Evolutionary conservation across 2,888 invertebrate species (phyloP), one percentile per base, ranked within the genome.

Genomic region (Lottia gigantea): DNA sequence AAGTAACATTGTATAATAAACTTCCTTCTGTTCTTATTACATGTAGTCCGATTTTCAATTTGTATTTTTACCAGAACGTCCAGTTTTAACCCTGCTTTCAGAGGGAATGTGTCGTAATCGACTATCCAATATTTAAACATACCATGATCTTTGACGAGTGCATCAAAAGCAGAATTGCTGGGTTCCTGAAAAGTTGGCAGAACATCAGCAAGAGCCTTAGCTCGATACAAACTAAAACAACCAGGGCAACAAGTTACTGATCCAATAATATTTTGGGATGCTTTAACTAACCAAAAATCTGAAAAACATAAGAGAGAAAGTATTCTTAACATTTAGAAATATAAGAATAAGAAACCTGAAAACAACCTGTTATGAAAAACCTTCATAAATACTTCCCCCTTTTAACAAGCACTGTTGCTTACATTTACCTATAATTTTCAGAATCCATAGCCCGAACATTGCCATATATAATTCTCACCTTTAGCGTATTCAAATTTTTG

Each of bases 201-300:
- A 64, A 80, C 75, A 66, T 77, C 79, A 46, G 73, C 67, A 11
- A 82, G 70, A 26, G 82, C 82, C n/a, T 67, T 63, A 12, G 78
- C 82, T 23, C 82, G 75, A 69, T 82, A 82, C 12, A 82, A 68
- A 65, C 80, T 80, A 72, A 82, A 82, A 70, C 80, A 80, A 61
- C 80, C 82, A 12, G 82, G 82, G 63, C 82, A 82, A 66, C 82
- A 82, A 67, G 80, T 82, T 19, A 82, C 82, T 16, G 79, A 80
- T 12, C 80, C 82, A 23, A 82, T 80, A 15, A 80, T 76, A 71
- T 80, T 82, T 68, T 82, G 80, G 1, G 80, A 80, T 16, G 78
- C 76, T 66, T 82, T 82, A 64, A 80, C 80, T 74, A 82, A 73
- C 82, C 82, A 82, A 71, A 82, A 82, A 72, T 80, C 82, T 82